These are phyloP conservation scores for Drosophila sulfurigaster DNA, from an alignment of 1,140 invertebrate genomes.

Conservation along the genomic window DNA sequence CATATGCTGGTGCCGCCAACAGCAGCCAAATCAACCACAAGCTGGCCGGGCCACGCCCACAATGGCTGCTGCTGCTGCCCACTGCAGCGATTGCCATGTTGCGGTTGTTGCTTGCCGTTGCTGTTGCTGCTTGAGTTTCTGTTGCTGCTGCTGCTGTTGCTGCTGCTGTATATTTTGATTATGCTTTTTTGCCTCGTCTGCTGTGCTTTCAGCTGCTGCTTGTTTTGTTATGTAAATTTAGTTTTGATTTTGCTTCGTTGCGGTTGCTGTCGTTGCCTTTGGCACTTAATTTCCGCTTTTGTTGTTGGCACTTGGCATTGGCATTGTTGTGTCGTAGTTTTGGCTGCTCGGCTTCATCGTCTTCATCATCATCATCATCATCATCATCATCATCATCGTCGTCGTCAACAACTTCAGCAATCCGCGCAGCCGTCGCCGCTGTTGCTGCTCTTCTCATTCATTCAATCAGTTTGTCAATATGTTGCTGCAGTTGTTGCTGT, in stretches of 20 bases:
- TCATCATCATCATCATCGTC: conserved; percentile 1
- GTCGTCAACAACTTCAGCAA: conserved; percentile 29
- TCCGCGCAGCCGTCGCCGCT: conserved; percentile 47
- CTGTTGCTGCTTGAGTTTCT: conserved; percentile 24
- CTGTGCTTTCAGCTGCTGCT: background rate
- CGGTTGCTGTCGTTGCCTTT: conserved; percentile 47
- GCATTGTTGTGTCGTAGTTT: conserved; percentile 31
- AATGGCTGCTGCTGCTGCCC: background rate
- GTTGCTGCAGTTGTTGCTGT: conserved; percentile 7
- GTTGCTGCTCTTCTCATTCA: conserved; percentile 55
- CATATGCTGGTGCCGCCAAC: conserved; percentile 37
- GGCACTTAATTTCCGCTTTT: conserved; percentile 65
- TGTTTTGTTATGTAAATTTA: conserved; percentile 66
- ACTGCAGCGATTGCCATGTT: conserved; percentile 41
- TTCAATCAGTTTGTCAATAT: conserved; percentile 43
- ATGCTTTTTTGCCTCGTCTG: conserved; percentile 40
- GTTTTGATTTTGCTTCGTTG: conserved; percentile 57
- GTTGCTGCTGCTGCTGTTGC: conserved; percentile 16
- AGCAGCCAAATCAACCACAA: conserved; percentile 53
- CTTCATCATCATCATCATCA: conserved; percentile 50
- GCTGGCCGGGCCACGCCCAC: conserved; percentile 25
- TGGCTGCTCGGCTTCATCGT: conserved; percentile 44
- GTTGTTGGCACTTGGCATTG: conserved; percentile 59
- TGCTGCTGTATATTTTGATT: conserved; percentile 43
- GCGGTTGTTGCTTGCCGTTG: conserved; percentile 25